phyloP scores from a whole-genome alignment of 2,113 vertebrate species.

The Holacanthus passer region DNA sequence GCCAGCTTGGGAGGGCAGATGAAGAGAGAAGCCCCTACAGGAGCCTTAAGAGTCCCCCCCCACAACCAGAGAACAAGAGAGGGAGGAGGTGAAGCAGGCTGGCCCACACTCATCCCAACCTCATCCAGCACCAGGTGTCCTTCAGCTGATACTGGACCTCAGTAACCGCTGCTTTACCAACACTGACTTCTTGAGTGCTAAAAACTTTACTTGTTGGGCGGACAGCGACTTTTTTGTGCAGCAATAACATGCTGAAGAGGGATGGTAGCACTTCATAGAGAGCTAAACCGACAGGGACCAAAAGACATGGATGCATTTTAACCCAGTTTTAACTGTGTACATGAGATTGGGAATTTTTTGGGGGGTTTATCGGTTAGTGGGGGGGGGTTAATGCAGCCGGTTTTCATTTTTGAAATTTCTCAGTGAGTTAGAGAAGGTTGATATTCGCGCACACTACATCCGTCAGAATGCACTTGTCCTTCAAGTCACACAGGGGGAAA shows the following conservation, averaged over 20 bases:
- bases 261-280: conserved; percentile 69
- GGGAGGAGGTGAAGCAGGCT: conserved; percentile 71
- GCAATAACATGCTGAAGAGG: conserved; percentile 79
- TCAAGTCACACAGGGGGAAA: conserved; percentile 51
- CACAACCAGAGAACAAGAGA: conserved; percentile 42
- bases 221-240: conserved; percentile 62
- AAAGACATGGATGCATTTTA: conserved; percentile 76
- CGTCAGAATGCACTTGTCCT: conserved; percentile 67
- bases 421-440: conserved; percentile 30
- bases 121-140: conserved; percentile 74
- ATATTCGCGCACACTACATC: conserved; percentile 63
- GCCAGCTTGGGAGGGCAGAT: conserved; percentile 70
- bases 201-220: conserved; percentile 48
- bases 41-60: conserved; percentile 75
- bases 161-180: conserved; percentile 69
- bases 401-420: conserved; percentile 45
- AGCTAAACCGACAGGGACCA: conserved; percentile 78
- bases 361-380: conserved; percentile 26
- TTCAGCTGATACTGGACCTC: conserved; percentile 72
- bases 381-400: background rate
- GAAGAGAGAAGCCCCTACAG: conserved; percentile 63
- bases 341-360: conserved; percentile 29
- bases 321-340: conserved; percentile 68
- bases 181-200: conserved; percentile 55
- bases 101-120: conserved; percentile 69